These are phyloP conservation scores for Tipula confusa DNA, from an alignment of 2,888 invertebrate species.

Conservation along the genomic window DNA sequence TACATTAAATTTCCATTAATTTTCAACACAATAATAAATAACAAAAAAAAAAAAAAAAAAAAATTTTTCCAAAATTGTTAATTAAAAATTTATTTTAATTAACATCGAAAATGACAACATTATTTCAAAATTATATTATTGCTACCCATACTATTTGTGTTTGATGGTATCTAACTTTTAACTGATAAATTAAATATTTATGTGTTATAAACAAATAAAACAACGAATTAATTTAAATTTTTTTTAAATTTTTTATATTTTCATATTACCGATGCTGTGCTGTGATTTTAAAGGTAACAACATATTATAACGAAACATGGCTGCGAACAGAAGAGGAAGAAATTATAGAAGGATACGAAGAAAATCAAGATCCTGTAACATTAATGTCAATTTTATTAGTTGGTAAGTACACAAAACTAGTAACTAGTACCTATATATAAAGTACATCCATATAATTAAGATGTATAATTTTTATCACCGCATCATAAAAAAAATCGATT, in stretches of 20 bases:
- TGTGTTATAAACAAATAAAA: not conserved
- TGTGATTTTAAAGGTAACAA: constrained; percentile 44
- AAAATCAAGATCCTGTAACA: constrained; percentile 69
- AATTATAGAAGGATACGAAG: constrained; percentile 59
- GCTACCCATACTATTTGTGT: not conserved
- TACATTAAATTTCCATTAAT: too few species aligned
- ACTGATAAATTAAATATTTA: not conserved
- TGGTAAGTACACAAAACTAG: constrained; percentile 54
- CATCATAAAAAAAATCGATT: not conserved
- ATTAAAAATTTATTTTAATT: too few species aligned
- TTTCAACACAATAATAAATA: too few species aligned
- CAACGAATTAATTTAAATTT: not conserved
- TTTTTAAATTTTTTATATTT: not conserved
- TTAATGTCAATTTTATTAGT: constrained; percentile 75
- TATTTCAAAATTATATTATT: too few species aligned
- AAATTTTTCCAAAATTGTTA: too few species aligned
- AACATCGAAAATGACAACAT: too few species aligned
- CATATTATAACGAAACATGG: constrained; percentile 49
- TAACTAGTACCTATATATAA: not conserved
- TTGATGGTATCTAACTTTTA: not conserved
- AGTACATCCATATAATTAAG: too few species aligned
- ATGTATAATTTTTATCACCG: not conserved
- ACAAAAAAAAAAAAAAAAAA: too few species aligned
- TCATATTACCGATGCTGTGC: not conserved
- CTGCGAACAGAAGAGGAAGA: constrained; percentile 48